Conservation (phyloP, 2,797 vertebrate species). For the Micrastur ruficollis region DNA sequence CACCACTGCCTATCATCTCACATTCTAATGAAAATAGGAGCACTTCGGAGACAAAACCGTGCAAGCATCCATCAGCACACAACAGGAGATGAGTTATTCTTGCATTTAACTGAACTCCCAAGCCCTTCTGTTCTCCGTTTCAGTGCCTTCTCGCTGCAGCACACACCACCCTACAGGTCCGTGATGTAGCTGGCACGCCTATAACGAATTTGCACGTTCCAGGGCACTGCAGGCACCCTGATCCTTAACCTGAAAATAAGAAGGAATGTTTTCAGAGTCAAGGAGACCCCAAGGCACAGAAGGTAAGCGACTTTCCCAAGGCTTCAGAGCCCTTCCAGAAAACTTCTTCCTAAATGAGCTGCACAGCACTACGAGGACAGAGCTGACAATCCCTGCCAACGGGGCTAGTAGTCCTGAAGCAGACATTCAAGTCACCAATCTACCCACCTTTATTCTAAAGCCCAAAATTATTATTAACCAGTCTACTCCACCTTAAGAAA, state of each 20-base stretch:
- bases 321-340: neutral
- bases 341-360: neutral
- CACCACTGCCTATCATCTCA: accelerated
- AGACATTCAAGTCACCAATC: accelerated
- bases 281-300: neutral
- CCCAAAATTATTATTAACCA: too few species aligned
- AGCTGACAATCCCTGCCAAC: neutral
- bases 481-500: neutral
- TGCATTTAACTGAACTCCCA: too few species aligned
- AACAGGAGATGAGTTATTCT: accelerated
- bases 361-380: too few species aligned
- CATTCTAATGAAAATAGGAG: accelerated
- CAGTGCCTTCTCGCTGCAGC: neutral
- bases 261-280: neutral
- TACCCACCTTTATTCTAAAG: neutral
- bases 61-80: accelerated
- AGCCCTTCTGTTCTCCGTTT: neutral
- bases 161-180: accelerated
- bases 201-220: accelerated
- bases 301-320: neutral
- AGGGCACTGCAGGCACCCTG: neutral
- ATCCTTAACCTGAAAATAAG: neutral
- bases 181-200: accelerated
- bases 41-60: neutral
- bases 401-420: accelerated